phyloP scores from a whole-genome alignment of 1,140 invertebrate species.

The Triops longicaudatus region DNA sequence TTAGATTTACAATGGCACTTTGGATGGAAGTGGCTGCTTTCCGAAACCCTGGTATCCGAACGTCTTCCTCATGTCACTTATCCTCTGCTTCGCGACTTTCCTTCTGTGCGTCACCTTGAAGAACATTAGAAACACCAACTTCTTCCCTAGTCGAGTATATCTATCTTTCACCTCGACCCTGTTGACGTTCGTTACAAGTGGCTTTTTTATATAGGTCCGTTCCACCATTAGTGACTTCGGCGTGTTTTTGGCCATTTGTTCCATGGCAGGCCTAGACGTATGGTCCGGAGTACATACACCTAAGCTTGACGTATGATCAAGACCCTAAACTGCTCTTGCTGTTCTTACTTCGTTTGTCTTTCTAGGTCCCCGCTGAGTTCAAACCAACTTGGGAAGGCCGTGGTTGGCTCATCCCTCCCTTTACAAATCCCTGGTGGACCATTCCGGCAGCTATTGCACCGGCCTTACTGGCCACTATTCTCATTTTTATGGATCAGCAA shows the following conservation, averaged over 20 bases:
- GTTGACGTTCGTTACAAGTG: slow-evolving; percentile 13
- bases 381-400: slow-evolving; percentile 37
- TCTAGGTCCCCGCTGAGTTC: slow-evolving; percentile 33
- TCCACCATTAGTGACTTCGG: slow-evolving; percentile 43
- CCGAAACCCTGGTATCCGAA: slow-evolving; percentile 43
- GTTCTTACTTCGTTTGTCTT: background rate
- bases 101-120: slow-evolving; percentile 36
- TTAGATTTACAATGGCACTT: slow-evolving; percentile 36
- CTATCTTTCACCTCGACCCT: background rate
- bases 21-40: slow-evolving; percentile 38
- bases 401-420: slow-evolving; percentile 38
- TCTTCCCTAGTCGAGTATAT: slow-evolving; percentile 36
- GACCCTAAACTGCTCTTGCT: slow-evolving; percentile 29
- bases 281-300: slow-evolving; percentile 40
- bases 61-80: slow-evolving; percentile 40
- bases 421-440: slow-evolving; percentile 34
- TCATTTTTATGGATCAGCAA: slow-evolving; percentile 44
- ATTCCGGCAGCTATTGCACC: slow-evolving; percentile 34
- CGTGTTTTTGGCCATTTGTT: slow-evolving; percentile 43
- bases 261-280: slow-evolving; percentile 39
- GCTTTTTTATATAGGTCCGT: slow-evolving; percentile 35
- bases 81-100: slow-evolving; percentile 41
- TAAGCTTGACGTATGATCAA: slow-evolving; percentile 40
- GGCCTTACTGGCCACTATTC: slow-evolving; percentile 39
- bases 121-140: slow-evolving; percentile 34